phyloP scores from a whole-genome alignment of 2,797 vertebrate genomes.

The Gallinago stenura region DNA sequence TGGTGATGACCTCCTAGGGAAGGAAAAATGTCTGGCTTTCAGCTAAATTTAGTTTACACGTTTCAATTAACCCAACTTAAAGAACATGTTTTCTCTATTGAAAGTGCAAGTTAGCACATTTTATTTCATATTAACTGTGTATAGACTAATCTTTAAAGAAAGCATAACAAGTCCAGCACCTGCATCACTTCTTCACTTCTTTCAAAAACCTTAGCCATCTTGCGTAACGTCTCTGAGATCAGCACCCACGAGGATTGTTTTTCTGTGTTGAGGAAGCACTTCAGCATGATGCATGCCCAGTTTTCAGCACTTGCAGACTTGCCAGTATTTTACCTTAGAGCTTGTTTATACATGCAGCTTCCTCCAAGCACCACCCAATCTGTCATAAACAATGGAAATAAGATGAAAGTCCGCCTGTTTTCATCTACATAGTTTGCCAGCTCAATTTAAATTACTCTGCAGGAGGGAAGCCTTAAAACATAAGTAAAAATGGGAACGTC shows the following conservation, averaged over 20 bases:
- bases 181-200: not conserved
- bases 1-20: not conserved
- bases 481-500: not conserved
- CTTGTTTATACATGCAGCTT: conserved; percentile 47
- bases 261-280: not conserved
- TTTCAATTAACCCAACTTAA: not conserved
- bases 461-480: conserved; percentile 10
- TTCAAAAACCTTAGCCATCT: not conserved
- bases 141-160: not conserved
- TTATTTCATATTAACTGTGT: not conserved
- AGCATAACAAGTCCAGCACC: not conserved
- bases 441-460: conserved; percentile 17
- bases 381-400: conserved; percentile 37
- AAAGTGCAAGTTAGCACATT: not conserved
- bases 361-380: conserved; percentile 16
- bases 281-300: conserved; percentile 14
- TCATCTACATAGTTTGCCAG: not conserved
- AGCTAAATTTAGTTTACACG: not conserved
- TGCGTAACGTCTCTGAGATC: not conserved
- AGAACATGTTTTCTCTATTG: not conserved
- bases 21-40: not conserved
- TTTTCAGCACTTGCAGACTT: conserved; percentile 34
- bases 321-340: conserved; percentile 18
- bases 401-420: conserved; percentile 18
- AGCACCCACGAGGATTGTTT: not conserved